Evolutionary conservation across 2,113 vertebrate species (phyloP).

Genomic region (Gorsachius goisagi): DNA sequence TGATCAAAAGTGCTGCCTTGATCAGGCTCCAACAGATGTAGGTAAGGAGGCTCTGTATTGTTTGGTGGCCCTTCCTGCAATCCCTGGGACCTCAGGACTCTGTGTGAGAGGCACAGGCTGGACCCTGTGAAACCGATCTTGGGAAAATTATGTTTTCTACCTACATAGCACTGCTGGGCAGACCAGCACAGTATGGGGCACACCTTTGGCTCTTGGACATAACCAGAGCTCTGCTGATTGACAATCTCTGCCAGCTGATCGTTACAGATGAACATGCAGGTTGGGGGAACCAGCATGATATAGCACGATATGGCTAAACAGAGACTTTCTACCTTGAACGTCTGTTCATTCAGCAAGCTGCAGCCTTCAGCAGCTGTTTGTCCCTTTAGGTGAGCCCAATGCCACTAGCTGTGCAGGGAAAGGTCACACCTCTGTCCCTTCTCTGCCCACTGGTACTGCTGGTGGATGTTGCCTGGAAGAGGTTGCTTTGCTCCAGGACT

Average conservation of each 20-base stretch:
- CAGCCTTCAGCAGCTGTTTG: not conserved
- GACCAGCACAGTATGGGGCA: not conserved
- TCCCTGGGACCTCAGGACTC: not conserved
- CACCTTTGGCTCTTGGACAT: not conserved
- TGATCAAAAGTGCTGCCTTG: not conserved
- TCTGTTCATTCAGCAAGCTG: not conserved
- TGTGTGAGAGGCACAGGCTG: not conserved
- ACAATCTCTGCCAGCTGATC: not conserved
- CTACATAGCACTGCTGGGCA: not conserved
- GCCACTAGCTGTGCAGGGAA: not conserved
- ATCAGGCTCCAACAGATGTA: not conserved
- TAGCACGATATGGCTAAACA: fast-evolving
- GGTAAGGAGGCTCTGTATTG: not conserved
- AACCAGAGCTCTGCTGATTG: not conserved
- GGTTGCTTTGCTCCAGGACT: not conserved
- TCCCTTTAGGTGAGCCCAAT: not conserved
- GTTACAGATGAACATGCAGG: not conserved
- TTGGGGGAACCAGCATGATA: not conserved
- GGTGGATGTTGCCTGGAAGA: not conserved
- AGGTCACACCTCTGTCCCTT: not conserved
- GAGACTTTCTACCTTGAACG: not conserved
- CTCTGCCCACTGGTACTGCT: not conserved
- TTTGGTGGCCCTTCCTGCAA: not conserved
- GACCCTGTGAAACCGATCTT: not conserved
- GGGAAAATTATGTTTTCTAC: not conserved